phyloP scores from a whole-genome alignment of 1,140 invertebrate species.

The Vanessa atalanta region DNA sequence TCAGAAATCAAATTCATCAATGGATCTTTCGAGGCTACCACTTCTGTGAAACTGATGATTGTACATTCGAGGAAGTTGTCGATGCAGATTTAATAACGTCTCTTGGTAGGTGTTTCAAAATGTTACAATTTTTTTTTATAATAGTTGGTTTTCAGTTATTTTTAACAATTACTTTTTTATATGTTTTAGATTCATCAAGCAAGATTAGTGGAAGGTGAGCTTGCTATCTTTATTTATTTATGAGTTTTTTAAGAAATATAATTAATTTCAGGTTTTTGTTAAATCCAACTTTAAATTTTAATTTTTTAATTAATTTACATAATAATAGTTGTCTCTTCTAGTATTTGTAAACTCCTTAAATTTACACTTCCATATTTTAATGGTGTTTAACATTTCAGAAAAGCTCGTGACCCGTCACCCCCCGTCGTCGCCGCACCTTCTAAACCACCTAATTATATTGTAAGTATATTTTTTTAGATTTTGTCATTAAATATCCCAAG shows the following conservation, averaged over 20 bases:
- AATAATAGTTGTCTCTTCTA: too few relatives aligned
- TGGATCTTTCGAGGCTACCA: slow-evolving; percentile 74
- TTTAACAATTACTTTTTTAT: too few relatives aligned
- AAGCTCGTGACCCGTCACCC: slow-evolving; percentile 53
- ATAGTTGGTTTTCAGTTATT: too few relatives aligned
- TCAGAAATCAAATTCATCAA: slow-evolving; percentile 63
- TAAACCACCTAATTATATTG: slow-evolving; percentile 37
- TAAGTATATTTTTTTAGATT: slow-evolving; percentile 4
- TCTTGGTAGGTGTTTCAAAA: slow-evolving; percentile 27
- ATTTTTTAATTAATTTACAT: too few relatives aligned
- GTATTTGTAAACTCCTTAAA: too few relatives aligned
- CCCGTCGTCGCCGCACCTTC: slow-evolving; percentile 54
- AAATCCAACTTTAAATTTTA: background rate
- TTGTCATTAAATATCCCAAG: too few relatives aligned
- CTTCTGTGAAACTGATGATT: slow-evolving; percentile 65
- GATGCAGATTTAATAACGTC: slow-evolving; percentile 61
- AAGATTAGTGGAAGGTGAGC: too few relatives aligned
- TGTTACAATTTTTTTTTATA: too few relatives aligned
- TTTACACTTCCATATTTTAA: background rate
- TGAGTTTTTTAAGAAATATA: background rate
- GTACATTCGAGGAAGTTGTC: slow-evolving; percentile 63
- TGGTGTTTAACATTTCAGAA: slow-evolving; percentile 16
- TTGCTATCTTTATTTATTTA: background rate
- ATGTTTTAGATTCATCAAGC: too few relatives aligned
- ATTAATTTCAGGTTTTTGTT: background rate